Conservation (phyloP, 2,888 invertebrate species). For the Pachycephus smyrnensis region DNA sequence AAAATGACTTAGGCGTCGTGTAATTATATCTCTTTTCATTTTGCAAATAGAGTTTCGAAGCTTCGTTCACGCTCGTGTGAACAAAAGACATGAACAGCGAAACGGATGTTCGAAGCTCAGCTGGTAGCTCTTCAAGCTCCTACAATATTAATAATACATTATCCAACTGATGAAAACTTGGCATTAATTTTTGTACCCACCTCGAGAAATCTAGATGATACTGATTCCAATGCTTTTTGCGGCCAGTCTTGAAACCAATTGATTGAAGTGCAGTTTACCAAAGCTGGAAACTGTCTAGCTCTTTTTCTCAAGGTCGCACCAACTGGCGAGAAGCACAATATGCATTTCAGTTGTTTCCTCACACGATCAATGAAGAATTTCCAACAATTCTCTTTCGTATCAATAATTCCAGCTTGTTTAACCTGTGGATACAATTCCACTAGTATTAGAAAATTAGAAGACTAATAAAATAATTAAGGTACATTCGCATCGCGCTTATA, state of each 20-base stretch:
- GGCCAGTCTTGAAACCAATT: slow-evolving; percentile 99
- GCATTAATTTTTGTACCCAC: slow-evolving; percentile 60
- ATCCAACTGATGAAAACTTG: slow-evolving; percentile 10
- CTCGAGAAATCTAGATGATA: slow-evolving; percentile 86
- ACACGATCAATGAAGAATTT: slow-evolving; percentile 93
- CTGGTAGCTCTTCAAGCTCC: slow-evolving; percentile 69
- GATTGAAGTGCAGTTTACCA: slow-evolving; percentile 92
- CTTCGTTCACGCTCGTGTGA: slow-evolving; percentile 88
- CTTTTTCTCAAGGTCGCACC: slow-evolving; percentile 88
- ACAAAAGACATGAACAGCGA: slow-evolving; percentile 92
- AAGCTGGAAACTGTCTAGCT: slow-evolving; percentile 92
- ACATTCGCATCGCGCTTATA: too few species aligned
- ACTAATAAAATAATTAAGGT: not conserved
- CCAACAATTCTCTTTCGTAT: slow-evolving; percentile 95
- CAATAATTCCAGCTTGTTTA: slow-evolving; percentile 84
- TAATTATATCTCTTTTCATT: slow-evolving; percentile 94
- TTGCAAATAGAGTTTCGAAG: slow-evolving; percentile 82
- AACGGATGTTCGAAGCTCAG: slow-evolving; percentile 69
- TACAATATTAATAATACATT: slow-evolving; percentile 54
- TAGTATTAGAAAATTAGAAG: not conserved
- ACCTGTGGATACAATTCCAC: slow-evolving; percentile 67
- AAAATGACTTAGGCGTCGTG: slow-evolving; percentile 95
- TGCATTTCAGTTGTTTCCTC: slow-evolving; percentile 79
- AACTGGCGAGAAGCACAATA: slow-evolving; percentile 95
- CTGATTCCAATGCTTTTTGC: slow-evolving; percentile 88